Evolutionary conservation across 2,797 vertebrate genomes (phyloP).

Genomic region (Avahi laniger): DNA sequence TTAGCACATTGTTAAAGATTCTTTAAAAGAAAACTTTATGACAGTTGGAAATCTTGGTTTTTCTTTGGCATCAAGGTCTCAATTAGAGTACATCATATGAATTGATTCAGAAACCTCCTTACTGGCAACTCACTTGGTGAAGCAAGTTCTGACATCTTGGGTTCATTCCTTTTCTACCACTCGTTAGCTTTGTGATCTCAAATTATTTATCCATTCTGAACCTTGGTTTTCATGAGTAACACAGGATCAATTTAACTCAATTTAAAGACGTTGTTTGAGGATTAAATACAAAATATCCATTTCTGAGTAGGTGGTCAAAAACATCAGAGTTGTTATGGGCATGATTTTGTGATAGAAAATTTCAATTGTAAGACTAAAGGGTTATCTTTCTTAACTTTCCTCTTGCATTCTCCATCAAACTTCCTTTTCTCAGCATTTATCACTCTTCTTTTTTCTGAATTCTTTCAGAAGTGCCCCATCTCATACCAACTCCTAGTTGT

Average conservation of each 20-base stretch:
- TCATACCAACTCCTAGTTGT: accelerated
- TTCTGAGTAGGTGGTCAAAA: not conserved
- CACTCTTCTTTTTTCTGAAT: not conserved
- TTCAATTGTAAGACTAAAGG: not conserved
- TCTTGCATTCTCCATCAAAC: not conserved
- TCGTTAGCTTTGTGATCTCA: not conserved
- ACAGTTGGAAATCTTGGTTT: not conserved
- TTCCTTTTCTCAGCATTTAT: not conserved
- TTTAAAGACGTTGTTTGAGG: not conserved
- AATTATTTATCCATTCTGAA: not conserved
- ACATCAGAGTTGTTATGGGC: not conserved
- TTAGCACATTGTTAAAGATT: not conserved
- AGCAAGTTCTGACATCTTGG: not conserved
- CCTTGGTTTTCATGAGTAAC: not conserved
- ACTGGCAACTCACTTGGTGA: not conserved
- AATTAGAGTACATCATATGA: not conserved
- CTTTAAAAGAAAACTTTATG: not conserved
- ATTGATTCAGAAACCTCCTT: not conserved
- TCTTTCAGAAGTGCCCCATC: not conserved
- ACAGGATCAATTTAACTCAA: not conserved
- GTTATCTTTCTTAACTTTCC: not conserved
- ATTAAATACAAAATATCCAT: not conserved
- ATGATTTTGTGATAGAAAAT: not conserved
- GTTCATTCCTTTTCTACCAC: not conserved
- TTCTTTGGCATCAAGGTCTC: not conserved